Evolutionary conservation across 2,113 vertebrate genomes (phyloP), one percentile per base, ranked within the genome.

Genomic region (Lamprologus ornatipinnis): DNA sequence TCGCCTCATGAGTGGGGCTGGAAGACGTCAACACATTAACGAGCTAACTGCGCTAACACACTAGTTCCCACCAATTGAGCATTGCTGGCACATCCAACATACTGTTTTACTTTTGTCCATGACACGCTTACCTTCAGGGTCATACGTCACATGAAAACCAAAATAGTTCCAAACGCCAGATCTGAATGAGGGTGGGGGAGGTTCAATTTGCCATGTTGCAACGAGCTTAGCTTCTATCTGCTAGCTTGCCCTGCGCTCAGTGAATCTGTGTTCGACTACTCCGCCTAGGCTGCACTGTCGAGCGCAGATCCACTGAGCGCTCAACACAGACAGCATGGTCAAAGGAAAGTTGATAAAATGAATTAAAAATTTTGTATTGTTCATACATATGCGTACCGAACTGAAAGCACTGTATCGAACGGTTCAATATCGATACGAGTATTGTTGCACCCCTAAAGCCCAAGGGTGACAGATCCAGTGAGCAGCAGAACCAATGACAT

Each of bases 351-450:
- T 49, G 47, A 49, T 49, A 1, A 5, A 19, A 49, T 19, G 0
- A 49, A 3, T 19, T 1, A 1, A 19, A 49, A 49, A 5, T 0
- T 0, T 49, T 49, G 15, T 49, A 49, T 19, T 49, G 47, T 9
- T 49, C 15, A 19, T 49, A 49, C 15, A 49, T 0, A 49, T 19
- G 7, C 2, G 7, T 0, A 49, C 4, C 0, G 2, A 49, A 49
- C 15, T 0, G 2, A 49, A 49, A 49, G 47, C 47, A 2, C 15
- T 19, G 47, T 19, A 49, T 19, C 37, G 2, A 49, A 49, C 1
- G 2, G 47, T 19, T 49, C 45, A 47, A 17, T 17, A 47, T 49
- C 7, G 0, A 49, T 49, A 19, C 2, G 7, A 49, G 7, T 19
- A 49, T 49, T 0, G 47, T 19, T 19, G 47, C 47, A 49, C 47